Conservation (phyloP, 2,113 vertebrate species). For the Cynocephalus volans region DNA sequence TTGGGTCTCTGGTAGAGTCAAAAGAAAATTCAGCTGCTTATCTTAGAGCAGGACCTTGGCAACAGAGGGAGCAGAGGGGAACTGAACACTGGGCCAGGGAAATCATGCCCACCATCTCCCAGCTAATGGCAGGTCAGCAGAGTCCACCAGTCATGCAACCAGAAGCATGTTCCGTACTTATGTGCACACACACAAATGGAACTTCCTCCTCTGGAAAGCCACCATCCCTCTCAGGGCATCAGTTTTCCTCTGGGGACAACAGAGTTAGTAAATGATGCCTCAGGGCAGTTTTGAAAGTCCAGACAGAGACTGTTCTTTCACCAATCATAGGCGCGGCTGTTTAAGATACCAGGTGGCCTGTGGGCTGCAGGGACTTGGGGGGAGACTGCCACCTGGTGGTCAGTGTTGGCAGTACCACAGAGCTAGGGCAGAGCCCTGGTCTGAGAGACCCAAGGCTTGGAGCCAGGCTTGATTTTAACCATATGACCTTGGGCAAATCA, state of each 20-base stretch:
- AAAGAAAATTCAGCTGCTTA: neutral
- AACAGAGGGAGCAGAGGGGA: neutral
- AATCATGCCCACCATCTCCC: neutral
- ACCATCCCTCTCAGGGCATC: neutral
- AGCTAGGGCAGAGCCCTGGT: neutral
- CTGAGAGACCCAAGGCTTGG: neutral
- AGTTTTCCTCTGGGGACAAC: neutral
- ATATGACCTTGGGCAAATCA: slow-evolving; percentile 2
- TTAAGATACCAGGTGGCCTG: neutral
- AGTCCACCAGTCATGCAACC: neutral
- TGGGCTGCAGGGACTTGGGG: neutral
- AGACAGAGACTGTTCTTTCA: neutral
- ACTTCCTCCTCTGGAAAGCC: neutral
- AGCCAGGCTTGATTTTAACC: neutral
- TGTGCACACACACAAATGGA: neutral
- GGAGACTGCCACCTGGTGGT: slow-evolving; percentile 76
- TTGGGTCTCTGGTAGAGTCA: neutral
- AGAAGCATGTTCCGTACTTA: neutral
- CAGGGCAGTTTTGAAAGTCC: neutral
- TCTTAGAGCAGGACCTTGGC: neutral
- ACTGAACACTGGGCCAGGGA: neutral
- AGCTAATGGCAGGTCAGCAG: too few relatives aligned
- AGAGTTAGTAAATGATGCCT: slow-evolving; percentile 1
- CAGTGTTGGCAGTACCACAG: neutral
- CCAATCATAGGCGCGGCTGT: neutral